Base-by-base conservation (phyloP, 2,888 invertebrate genomes). In the Xestia sexstrigata region DNA sequence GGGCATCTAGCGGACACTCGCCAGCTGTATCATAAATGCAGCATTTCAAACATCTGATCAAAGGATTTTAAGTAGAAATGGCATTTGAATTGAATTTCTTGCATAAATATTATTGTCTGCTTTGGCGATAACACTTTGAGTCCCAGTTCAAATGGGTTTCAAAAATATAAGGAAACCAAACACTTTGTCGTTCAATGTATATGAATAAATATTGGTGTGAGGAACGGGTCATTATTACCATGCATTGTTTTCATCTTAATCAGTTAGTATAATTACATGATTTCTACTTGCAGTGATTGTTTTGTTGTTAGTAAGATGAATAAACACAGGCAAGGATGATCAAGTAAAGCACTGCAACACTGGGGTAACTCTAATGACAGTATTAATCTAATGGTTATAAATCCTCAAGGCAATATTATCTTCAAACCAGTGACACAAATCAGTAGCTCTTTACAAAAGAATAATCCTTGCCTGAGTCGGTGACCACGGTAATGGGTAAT, bases 401-500 rank as follows among this genome's bases (percentile, higher is more conserved):
- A 96, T 97, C 92, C 97, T 96, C 95, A 96, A 96, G 95, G 95
- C 96, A 95, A 89, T 94, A 95, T 95, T 96, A 95, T 96, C 91
- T 93, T 95, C 95, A 96, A 96, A 96, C 95, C 95, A 95, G 94
- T 95, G 96, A 96, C 96, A 96, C 95, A 96, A 95, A 95, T 95
- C 95, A 96, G 96, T 95, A 94, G 95, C 92, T 94, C 96, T 96
- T 96, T 96, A 96, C 96, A 96, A 96, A 96, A 94, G 94, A 97
- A 92, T 97, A 94, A 93, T 97, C 96, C 95, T 97, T 97, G 94
- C 97, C 97, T 93, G 97, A 96, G 96, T 96, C 96, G 95, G 94
- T 96, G 96, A 97, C 96, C 94, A 97, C 97, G 90, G 96, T 97
- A 88, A 97, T 97, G 85, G 98, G 98, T 93, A 98, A 97, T 92